Conservation (phyloP, 2,113 vertebrate species). For the Dryoscopus gambensis region DNA sequence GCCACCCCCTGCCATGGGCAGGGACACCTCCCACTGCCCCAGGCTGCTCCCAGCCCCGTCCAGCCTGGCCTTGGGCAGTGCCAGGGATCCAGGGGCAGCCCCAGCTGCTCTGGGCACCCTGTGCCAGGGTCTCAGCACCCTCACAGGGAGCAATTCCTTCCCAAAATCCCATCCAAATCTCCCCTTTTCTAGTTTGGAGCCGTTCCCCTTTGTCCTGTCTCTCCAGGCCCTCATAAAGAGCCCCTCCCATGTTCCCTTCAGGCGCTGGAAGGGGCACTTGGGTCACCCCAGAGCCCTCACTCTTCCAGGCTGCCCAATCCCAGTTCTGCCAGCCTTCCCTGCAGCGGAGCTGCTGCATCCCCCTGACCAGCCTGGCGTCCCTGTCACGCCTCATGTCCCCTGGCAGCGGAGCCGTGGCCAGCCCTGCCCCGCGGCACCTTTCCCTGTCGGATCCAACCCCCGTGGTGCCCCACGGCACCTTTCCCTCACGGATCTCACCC, state of each 20-base stretch:
- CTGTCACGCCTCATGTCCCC: fast-evolving
- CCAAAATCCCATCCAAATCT: background rate
- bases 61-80: background rate
- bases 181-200: background rate
- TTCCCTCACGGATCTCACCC: too few species aligned
- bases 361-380: background rate
- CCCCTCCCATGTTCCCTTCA: background rate
- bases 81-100: background rate
- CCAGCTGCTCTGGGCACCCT: background rate
- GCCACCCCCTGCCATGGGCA: fast-evolving
- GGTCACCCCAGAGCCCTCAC: background rate
- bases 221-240: background rate
- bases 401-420: fast-evolving
- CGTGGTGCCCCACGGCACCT: background rate
- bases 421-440: fast-evolving
- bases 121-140: fast-evolving
- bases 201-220: background rate
- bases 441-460: fast-evolving
- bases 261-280: background rate
- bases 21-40: background rate
- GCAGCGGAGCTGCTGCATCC: background rate
- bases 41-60: fast-evolving
- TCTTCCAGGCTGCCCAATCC: background rate
- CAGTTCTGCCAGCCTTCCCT: background rate
- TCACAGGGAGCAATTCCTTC: background rate